Evolutionary conservation across 2,888 invertebrate species (phyloP), one percentile per base, ranked within the genome.

Genomic region (Cepaea hortensis): DNA sequence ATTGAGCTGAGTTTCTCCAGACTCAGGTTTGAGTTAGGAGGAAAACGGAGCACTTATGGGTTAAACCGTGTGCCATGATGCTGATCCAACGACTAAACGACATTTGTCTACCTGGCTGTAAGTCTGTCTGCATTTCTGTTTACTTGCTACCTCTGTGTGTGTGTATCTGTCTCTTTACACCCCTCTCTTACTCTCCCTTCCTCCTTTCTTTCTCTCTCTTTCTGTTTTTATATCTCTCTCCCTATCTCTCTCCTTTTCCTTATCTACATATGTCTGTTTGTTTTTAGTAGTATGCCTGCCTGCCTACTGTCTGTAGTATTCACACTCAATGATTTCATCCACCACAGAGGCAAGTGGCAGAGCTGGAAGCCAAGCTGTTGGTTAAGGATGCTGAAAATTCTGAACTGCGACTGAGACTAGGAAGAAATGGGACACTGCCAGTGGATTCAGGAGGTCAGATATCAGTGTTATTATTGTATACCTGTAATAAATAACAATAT

Each of bases 331-430:
- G 55, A 55, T 11, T 35, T 61, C 3, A 61, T 11, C 79, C 55
- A 18, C 89, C 90, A n/a, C 91, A 94, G 94, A 90, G 91, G 88
- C 91, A 92, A 65, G 92, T 94, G 7, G 90, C 93, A 84, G 94
- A 94, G 77, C 88, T 93, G n/a, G 93, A 94, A 87, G 91, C 92
- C 20, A 90, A 91, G 75, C 89, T 94, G 85, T 91, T 93, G n/a
- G 90, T 94, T 85, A 91, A 92, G 85, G 94, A 94, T 89, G 93
- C 93, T 6, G 94, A 94, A 85, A 91, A 94, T 65, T 91, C 91
- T 15, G 94, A 94, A 35, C 89, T 94, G 70, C 88, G 93, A 80
- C 91, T 91, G 68, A 90, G 91, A 85, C 89, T 93, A 61, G 90
- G 91, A 9, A 90, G 92, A 84, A 93, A 93, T 89, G 93, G 93